Base-by-base conservation (phyloP, 2,113 vertebrate species). In the Carassius gibelio region DNA sequence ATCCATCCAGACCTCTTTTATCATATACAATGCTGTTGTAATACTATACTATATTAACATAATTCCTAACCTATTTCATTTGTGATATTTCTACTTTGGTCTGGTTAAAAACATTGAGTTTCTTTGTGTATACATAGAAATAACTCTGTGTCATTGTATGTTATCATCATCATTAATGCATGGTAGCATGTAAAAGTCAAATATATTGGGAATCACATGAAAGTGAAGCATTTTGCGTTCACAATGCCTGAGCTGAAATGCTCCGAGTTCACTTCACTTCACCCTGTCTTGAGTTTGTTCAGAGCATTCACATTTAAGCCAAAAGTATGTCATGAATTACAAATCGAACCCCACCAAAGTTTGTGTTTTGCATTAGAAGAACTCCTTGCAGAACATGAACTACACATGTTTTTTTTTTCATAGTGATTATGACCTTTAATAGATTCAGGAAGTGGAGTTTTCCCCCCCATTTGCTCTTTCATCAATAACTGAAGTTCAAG, bases 401-500 rank as follows among this genome's bases (percentile, higher is more conserved):
- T 42, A 42, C 42, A 42, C 8, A 7, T 42, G 45, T 45, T 45
- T 82, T 26, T 45, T 82, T 26, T 64, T 38, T 86, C 19, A 71
- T 5, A 38, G 4, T 21, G 17, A 10, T 38, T 21, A 4, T 71
- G 42, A 19, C 62, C 23, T 13, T 45, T 83, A 77, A 61, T 61
- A n/a, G 23, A 36, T 75, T 80, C 64, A 48, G 15, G 57, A 23
- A 59, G 13, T 52, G 69, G 6, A 9, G 45, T 72, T 19, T 71
- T 87, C 64, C 23, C 30, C 30, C 72, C 23, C 50, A 34, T 81
- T 57, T 57, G 84, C 76, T 78, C 52, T 55, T 55, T 36, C 8
- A 50, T 1, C 3, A 26, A 83, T 79, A 3, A n/a, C 19, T n/a
- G 57, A 57, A 19, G 0, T 19, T 57, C 55, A 57, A 19, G 1